A percentile compares a stretch with the other conserved stretches of the same genome.
Conservation (phyloP, 2,888 invertebrate genomes). For the Drosophila multiciliata region DNA sequence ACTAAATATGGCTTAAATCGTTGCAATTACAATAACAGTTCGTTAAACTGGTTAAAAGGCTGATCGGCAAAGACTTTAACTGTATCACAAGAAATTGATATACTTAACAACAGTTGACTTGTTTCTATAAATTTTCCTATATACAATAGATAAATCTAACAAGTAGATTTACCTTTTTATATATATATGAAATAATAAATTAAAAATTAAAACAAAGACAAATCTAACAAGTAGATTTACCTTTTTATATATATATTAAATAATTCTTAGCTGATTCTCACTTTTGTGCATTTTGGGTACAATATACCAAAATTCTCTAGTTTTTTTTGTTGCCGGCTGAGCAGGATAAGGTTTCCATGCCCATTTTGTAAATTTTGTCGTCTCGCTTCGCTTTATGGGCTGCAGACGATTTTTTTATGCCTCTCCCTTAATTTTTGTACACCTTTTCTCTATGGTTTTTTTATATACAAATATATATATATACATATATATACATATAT, state of each 20-base stretch:
- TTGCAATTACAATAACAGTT: neutral
- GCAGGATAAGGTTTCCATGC: conserved; percentile 27
- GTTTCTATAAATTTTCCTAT: neutral
- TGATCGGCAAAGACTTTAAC: neutral
- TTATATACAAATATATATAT: neutral
- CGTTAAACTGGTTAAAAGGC: neutral
- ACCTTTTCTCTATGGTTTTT: conserved; percentile 56
- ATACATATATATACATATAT: neutral
- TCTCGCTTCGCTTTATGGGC: conserved; percentile 48
- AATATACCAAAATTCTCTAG: neutral
- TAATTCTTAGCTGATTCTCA: neutral
- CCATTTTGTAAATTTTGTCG: conserved; percentile 9
- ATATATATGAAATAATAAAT: too few relatives aligned
- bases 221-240: too few relatives aligned
- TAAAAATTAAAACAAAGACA: too few relatives aligned
- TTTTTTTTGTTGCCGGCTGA: neutral
- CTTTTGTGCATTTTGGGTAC: conserved; percentile 1
- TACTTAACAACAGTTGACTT: neutral
- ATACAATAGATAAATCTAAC: neutral
- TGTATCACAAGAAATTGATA: neutral
- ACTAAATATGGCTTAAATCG: neutral
- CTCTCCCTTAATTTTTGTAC: conserved; percentile 59
- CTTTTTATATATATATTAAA: too few relatives aligned
- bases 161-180: too few relatives aligned
- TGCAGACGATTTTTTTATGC: conserved; percentile 22